Base-by-base conservation (phyloP, 2,888 invertebrate species). In the Drosophila multiciliata region DNA sequence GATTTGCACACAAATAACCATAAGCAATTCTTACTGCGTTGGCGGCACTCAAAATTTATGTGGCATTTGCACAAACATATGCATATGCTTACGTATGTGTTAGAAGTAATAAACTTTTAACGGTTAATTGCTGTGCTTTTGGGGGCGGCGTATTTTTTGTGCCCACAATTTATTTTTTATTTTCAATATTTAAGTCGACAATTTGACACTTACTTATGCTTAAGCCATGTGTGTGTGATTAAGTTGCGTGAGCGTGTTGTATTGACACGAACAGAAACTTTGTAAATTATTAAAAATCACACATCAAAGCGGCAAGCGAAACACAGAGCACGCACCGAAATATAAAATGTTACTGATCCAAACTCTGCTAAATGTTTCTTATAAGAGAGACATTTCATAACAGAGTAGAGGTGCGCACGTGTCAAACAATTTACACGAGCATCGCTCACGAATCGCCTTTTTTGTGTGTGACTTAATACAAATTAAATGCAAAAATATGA, bases 141-240 rank as follows among this genome's bases (percentile, higher is more conserved):
- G 50, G 11, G 55, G 65, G 59, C 74, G 74, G 80, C 66, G 66
- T 65, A 45, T 67, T 52, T 36, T 20, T 60, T 32, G 15, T 45
- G 38, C 45, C 62, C 66, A 42, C 54, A 48, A 66, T 60, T 55
- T 49, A n/a, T 42, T 45, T 63, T 57, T 50, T 11, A 48, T 52
- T 52, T 57, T 61, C 20, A 23, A 50, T 60, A 40, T 42, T 53
- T 62, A 63, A 26, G 58, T 55, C 57, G 45, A 66, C 68, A 71
- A 73, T 60, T 72, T 69, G 63, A 79, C 82, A 83, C 83, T 75
- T 78, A 65, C 65, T 72, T 79, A 66, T 68, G 58, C 74, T 78
- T 82, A 55, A 73, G 49, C 54, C 66, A 58, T 75, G 53, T 66
- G 12, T 50, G 12, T 52, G 48, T 26, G 60, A 36, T 26, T 45